Evolutionary conservation across 2,113 vertebrate species (phyloP), one percentile per base, ranked within the genome.

Genomic region (Lamprotornis superbus): DNA sequence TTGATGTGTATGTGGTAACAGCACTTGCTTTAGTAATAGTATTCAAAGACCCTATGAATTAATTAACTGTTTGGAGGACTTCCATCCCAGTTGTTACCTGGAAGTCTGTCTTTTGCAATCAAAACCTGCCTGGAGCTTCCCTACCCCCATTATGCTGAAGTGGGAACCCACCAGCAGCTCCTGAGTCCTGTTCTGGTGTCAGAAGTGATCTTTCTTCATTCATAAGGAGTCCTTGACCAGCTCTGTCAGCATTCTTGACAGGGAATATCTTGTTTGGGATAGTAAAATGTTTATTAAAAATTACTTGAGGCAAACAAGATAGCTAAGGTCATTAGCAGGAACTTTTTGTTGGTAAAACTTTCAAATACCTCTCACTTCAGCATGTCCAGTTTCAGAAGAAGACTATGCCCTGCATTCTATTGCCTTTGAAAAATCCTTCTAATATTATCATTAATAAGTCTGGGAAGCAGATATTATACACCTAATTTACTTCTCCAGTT

Each of bases 1-100:
- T 11, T 59, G 44, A 68, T 44, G 9, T 1, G 1, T 28, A 40
- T 0, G 0, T 21, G 23, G 22, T n/a, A 92, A 57, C 9, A 47
- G 42, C 46, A 21, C 27, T 77, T 59, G 27, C 9, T 93, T 94
- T n/a, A 67, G 65, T 71, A 40, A 27, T 2, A 6, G 12, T 46
- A 1, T 28, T 82, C 84, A 57, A 89, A 80, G 49, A 78, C n/a
- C 20, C 10, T 75, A 18, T 30, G 20, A 91, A 91, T 77, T 67
- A 71, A 60, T 59, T 67, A 44, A 6, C 65, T 93, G 33, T 90
- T 33, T 81, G 27, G 56, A 69, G 37, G 11, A 3, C 10, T 82
- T 89, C 49, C 55, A 64, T 40, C 20, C 13, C 31, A 14, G 20
- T 33, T 81, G 27, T 47, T 42, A 31, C 22, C 44, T 75, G 20